Base-by-base conservation (phyloP, 2,888 invertebrate genomes). In the Corythucha ciliata region DNA sequence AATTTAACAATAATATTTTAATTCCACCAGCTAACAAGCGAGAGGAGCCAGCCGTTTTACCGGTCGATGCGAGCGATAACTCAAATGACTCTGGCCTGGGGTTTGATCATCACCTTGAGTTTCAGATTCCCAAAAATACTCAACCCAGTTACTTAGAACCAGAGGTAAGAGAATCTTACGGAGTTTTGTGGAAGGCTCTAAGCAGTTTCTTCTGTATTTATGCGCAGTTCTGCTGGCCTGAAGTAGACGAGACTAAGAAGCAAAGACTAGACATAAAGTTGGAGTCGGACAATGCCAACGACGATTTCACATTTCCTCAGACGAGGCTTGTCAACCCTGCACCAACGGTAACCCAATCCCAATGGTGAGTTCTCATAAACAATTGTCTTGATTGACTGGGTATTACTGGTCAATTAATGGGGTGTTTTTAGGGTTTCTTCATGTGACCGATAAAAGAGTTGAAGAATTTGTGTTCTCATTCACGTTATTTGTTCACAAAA, bases 1-100 rank as follows among this genome's bases (percentile, higher is more conserved):
- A 32, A 29, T 29, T 29, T 2, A 2, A 20, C 5, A 20, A 10
- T 44, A 24, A 3, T 44, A n/a, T 32, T n/a, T 44, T 2, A 36
- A 3, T 18, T 34, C 10, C 27, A 45, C 34, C 42, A 26, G 45
- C 49, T n/a, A 46, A 36, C 2, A 50, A 52, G 25, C 37, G 45
- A 41, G 55, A 55, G 29, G 56, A 60, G 55, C 42, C 61, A 74
- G 33, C 74, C 75, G 49, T 66, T 66, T 59, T 67, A 70, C 45
- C 69, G 68, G 57, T 68, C 72, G 61, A 76, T 74, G 66, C 78
- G 79, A 85, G 86, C 67, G 88, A 89, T 68, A 88, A 85, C 70
- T 89, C 88, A 57, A 88, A 87, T 72, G 90, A 90, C 70, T 89
- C 89, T 60, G 89, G 89, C 25, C 76, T 89, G 60, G 89, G 88